Evolutionary conservation across 1,140 invertebrate genomes (phyloP), one percentile per base, ranked within the genome.

Genomic region (Rhopalosiphum padi): DNA sequence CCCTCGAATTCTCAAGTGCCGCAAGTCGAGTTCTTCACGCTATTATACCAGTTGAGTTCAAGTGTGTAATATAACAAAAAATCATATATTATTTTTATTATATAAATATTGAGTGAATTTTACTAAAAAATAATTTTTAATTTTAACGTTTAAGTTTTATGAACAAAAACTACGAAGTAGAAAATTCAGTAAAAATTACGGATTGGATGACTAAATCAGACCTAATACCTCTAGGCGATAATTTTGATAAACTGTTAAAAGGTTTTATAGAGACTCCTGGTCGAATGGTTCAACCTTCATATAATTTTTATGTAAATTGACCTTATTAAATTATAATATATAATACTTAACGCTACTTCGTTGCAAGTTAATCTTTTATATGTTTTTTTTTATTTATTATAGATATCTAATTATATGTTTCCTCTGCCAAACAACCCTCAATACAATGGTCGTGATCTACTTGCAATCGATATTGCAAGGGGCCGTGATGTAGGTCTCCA

Each of bases 401-500:
- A 94, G 93, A 94, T 94, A 43, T 87, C 94, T 7, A 94, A 94
- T 41, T 94, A 88, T 53, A 23, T 94, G 51, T 51, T 97, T 94
- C 96, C 96, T 94, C 96, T 96, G 22, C 96, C 82, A 1, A 37
- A 30, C 35, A 15, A 86, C 18, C 82, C 91, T 37, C 96, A 96
- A 94, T 96, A 97, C 0, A 97, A 96, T 92, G 98, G 98, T 0
- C 95, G 98, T 87, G 98, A 99, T 96, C 96, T 99, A 94, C 98
- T 97, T 0, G 97, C 98, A 0, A 96, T 98, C 87, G 97, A 98
- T 94, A 98, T 99, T 94, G 97, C 98, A 95, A 96, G 98, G 93
- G 98, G 98, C 21, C 96, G 98, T 90, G 98, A 99, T 95, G 98
- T 98, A 94, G 98, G 98, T 0, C 94, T 99, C 30, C 97, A 97